Evolutionary conservation across 1,140 invertebrate genomes (phyloP).

Genomic region (Euura lappo): DNA sequence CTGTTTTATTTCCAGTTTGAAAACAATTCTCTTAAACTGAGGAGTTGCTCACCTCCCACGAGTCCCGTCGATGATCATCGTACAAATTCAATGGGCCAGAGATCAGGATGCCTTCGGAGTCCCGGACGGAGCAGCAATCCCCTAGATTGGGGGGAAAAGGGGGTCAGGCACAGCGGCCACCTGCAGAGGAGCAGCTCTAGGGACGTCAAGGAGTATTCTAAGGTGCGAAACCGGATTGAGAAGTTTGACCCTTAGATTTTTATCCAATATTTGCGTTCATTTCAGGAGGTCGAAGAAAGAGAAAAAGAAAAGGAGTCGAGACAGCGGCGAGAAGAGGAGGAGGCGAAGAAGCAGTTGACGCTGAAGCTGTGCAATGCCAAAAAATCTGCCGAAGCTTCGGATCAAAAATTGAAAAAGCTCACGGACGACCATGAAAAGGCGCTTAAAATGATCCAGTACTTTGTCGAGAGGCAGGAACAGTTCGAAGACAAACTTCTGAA

Average conservation of each 20-base stretch:
- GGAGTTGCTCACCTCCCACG: conserved; percentile 37
- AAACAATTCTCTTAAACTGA: conserved; percentile 41
- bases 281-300: conserved; percentile 45
- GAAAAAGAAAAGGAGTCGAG: conserved; percentile 40
- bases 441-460: conserved; percentile 51
- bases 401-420: conserved; percentile 46
- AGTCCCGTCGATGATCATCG: conserved; percentile 39
- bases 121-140: conserved; percentile 32
- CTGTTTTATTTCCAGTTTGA: conserved; percentile 43
- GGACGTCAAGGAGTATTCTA: conserved; percentile 10
- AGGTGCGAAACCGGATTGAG: background rate
- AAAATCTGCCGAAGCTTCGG: conserved; percentile 34
- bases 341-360: conserved; percentile 47
- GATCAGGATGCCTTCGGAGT: conserved; percentile 30
- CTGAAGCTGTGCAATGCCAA: conserved; percentile 46
- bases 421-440: conserved; percentile 48
- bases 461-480: conserved; percentile 47
- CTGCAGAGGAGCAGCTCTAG: conserved; percentile 16
- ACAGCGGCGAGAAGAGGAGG: conserved; percentile 38
- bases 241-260: background rate
- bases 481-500: conserved; percentile 41
- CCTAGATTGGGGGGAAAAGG: conserved; percentile 39
- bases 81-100: conserved; percentile 35
- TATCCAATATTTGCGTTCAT: background rate
- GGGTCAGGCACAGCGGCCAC: conserved; percentile 20